Base-by-base conservation (phyloP, 35 echinoderm and acorn worm genomes). In the Chiridota heheva region DNA sequence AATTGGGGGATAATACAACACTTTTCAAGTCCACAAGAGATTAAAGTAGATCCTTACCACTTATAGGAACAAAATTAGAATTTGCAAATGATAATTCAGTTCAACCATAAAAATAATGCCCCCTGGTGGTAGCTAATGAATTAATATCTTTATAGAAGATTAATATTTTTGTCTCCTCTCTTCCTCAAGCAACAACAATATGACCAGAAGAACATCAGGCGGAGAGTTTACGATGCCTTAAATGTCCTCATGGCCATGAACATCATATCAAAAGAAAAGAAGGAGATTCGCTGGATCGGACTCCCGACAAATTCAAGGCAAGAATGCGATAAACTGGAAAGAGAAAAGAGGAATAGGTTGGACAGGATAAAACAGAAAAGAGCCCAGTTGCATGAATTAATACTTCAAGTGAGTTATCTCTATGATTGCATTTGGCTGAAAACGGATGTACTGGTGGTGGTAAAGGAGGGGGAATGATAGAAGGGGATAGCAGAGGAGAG, bases 161-260 rank as follows among this genome's bases (percentile, higher is more conserved):
- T 31, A 71, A 4, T 15, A 70, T 73, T 31, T 27, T 33, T 39
- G 1, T 80, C 66, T 22, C 60, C n/a, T n/a, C n/a, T n/a, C n/a
- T n/a, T n/a, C n/a, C n/a, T n/a, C n/a, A n/a, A n/a, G 42, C 51
- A 96, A 87, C 76, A 77, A 77, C 92, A 96, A 77, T 98, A 98
- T 84, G 95, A 98, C 39, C 95, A 98, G 63, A 98, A 98, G 67
- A 98, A 98, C 60, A 98, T 98, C 67, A 70, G 95, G 63, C 72
- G 95, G 88, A 73, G 95, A 53, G 95, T 98, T 18, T 98, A 98
- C 60, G 95, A 98, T 70, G 95, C 95, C 73, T 85, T 98, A 43
- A 98, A 98, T 35, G 95, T 98, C n/a, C 42, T 98, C 16, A 98
- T 98, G 95, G 95, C 95, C 0, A 98, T 98, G 95, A 98, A 98